Conservation (phyloP, 2,888 invertebrate species). For the Galerucella calmariensis region DNA sequence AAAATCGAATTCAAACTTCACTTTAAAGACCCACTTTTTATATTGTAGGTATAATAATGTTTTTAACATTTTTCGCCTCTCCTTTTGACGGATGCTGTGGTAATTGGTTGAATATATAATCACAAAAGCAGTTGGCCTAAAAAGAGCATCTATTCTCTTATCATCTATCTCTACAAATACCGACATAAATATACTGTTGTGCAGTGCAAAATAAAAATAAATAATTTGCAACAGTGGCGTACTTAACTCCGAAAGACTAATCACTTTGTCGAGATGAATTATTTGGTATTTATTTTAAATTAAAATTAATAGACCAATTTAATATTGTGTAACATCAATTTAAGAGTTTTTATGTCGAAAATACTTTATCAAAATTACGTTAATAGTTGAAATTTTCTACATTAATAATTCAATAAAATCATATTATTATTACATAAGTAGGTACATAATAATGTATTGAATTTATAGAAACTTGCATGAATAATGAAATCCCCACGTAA, state of each 20-base stretch:
- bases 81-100: background rate
- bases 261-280: too few species aligned
- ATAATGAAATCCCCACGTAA: background rate
- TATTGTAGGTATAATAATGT: too few species aligned
- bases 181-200: background rate
- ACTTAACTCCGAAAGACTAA: background rate
- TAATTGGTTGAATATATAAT: background rate
- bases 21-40: too few species aligned
- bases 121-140: background rate
- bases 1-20: background rate
- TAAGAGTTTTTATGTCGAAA: background rate
- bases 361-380: background rate
- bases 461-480: too few species aligned
- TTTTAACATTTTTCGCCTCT: background rate
- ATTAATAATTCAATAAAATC: background rate
- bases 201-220: background rate
- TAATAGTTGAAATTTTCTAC: background rate
- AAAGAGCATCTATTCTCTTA: background rate
- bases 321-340: background rate
- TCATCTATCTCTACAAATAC: slow-evolving; percentile 3
- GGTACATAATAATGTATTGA: too few species aligned
- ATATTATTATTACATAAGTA: too few species aligned
- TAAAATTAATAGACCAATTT: background rate
- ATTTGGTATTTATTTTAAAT: too few species aligned
- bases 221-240: background rate